These are phyloP conservation scores for Leistus spinibarbis DNA, from an alignment of 2,888 invertebrate species.

Conservation along the genomic window DNA sequence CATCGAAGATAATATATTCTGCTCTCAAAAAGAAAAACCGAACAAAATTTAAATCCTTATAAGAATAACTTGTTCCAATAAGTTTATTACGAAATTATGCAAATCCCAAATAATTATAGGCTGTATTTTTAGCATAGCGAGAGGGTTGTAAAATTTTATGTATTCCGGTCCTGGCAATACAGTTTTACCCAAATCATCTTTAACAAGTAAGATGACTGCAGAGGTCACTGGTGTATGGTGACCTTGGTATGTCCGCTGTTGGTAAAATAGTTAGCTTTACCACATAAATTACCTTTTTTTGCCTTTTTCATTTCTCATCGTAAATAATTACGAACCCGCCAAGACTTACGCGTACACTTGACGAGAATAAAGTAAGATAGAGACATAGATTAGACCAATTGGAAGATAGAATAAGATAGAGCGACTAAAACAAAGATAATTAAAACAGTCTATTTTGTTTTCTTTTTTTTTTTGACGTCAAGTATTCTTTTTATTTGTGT, in stretches of 20 bases:
- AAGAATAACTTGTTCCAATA: background rate
- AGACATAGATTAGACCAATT: constrained; percentile 11
- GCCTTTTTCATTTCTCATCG: constrained; percentile 22
- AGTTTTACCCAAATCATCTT: background rate
- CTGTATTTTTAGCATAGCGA: background rate
- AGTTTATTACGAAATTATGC: background rate
- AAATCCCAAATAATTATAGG: background rate
- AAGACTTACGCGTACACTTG: background rate
- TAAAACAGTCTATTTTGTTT: background rate
- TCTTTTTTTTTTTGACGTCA: background rate
- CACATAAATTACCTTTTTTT: constrained; percentile 12
- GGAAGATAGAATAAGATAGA: constrained; percentile 1
- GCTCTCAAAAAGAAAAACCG: background rate
- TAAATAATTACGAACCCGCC: constrained; percentile 26
- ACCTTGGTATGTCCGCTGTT: constrained; percentile 15
- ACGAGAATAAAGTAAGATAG: constrained; percentile 3
- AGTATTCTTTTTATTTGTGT: background rate
- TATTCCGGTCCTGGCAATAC: background rate
- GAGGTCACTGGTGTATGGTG: constrained; percentile 1
- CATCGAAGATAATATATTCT: background rate
- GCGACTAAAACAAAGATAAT: background rate
- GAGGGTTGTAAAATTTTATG: background rate
- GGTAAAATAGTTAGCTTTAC: constrained; percentile 8
- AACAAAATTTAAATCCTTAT: background rate
- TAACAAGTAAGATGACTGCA: background rate